phyloP scores from a whole-genome alignment of 37 sponge, comb jelly and placozoan species.

The Trichoplax adhaerens region DNA sequence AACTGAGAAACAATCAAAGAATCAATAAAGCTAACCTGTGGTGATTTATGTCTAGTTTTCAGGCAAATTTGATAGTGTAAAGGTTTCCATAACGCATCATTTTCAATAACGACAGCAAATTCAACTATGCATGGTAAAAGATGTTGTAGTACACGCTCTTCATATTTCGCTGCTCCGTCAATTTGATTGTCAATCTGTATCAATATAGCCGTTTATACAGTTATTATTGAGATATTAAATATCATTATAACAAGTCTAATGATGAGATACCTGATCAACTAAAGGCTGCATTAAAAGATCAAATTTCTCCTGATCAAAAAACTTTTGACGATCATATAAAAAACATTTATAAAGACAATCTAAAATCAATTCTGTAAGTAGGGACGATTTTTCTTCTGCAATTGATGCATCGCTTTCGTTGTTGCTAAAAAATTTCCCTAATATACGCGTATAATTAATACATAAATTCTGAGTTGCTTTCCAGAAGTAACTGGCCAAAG shows the following conservation, averaged over 20 bases:
- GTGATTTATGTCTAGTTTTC: constrained; percentile 32
- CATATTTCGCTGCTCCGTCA: background rate
- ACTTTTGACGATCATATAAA: constrained; percentile 26
- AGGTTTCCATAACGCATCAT: constrained; percentile 62
- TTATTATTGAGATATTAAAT: no score
- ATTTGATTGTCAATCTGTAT: constrained; percentile 15
- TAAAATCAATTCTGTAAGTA: constrained; percentile 28
- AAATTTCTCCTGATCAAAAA: constrained; percentile 57
- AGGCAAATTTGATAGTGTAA: constrained; percentile 66
- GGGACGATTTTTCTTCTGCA: constrained; percentile 1
- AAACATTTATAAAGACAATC: constrained; percentile 42
- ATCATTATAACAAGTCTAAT: no score
- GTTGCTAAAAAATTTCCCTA: no score
- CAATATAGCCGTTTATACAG: background rate
- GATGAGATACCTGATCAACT: no score
- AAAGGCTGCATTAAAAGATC: no score
- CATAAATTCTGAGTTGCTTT: no score
- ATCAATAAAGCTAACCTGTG: constrained; percentile 23
- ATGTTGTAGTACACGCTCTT: constrained; percentile 3
- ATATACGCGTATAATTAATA: no score
- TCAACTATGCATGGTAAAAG: constrained; percentile 64
- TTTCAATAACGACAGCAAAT: constrained; percentile 52
- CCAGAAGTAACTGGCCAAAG: no score
- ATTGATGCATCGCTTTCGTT: no score
- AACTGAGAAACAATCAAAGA: background rate